These are phyloP conservation scores for Sympetrum striolatum DNA, from an alignment of 2,888 invertebrate genomes.

Conservation along the genomic window DNA sequence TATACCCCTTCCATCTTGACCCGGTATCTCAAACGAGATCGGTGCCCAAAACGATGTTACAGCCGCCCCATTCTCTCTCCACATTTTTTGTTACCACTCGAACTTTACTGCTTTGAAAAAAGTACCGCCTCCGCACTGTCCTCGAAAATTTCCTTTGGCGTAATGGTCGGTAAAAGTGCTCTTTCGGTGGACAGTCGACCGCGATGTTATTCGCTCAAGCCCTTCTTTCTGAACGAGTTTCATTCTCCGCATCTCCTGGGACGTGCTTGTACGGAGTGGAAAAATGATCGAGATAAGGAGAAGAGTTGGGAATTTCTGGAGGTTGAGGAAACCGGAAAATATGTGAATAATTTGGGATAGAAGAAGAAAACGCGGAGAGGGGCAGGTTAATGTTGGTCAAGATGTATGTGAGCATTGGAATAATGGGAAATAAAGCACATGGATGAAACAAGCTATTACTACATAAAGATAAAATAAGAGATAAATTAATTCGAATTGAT, in stretches of 20 bases:
- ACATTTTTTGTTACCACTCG: background rate
- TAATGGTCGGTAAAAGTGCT: background rate
- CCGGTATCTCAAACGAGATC: conserved; percentile 16
- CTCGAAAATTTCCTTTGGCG: background rate
- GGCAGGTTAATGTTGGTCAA: too few relatives aligned
- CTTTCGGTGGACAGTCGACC: background rate
- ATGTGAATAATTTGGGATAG: too few relatives aligned
- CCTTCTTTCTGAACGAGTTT: background rate
- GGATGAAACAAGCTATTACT: too few relatives aligned
- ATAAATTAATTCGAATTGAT: too few relatives aligned
- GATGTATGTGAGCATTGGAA: too few relatives aligned
- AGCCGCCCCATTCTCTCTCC: background rate
- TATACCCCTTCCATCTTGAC: background rate
- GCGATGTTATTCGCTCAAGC: background rate
- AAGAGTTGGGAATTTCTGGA: background rate
- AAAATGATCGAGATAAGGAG: background rate
- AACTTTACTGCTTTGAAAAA: background rate
- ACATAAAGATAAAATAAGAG: too few relatives aligned
- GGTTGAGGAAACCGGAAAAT: background rate
- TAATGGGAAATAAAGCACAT: too few relatives aligned
- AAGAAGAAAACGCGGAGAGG: too few relatives aligned
- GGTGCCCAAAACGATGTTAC: background rate
- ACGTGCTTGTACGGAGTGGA: background rate
- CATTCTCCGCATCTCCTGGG: background rate
- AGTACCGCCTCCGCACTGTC: background rate